Evolutionary conservation across 1,140 invertebrate species (phyloP), one percentile per base, ranked within the genome.

Genomic region (Euwallacea similis): DNA sequence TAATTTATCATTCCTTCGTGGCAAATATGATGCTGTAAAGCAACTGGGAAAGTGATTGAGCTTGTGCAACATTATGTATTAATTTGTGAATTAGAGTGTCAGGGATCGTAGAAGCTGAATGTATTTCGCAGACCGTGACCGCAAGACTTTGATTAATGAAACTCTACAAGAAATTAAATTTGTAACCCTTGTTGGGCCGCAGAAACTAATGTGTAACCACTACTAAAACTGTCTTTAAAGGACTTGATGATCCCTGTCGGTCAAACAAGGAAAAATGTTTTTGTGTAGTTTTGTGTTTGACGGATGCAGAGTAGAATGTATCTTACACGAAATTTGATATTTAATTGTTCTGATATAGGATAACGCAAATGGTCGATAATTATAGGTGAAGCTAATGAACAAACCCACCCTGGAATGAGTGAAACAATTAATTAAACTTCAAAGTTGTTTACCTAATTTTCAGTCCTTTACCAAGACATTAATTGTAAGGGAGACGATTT

Each of bases 31-130:
- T 58, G 55, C 13, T 47, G 42, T 66, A 66, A 58, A 66, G 65
- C 65, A 58, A 66, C 53, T 58, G 55, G 54, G 53, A 54, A 66
- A 66, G 7, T 66, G 65, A 66, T 66, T 66, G 65, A 66, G 65
- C 65, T 58, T 16, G 54, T 58, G 54, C 50, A 66, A 46, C 41
- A 66, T 66, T 58, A 66, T 66, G 65, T 66, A 66, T 66, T 66
- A 66, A 66, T 66, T 66, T 66, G 65, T 66, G 65, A 66, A 66
- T 66, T 66, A 66, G 65, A 66, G 65, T 56, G 65, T 58, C 65
- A 66, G 11, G 65, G 65, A 66, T 66, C 54, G 65, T 54, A 66
- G 54, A 58, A 13, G 53, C 55, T 66, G 65, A 66, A 66, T 58
- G 53, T 66, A 66, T 43, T 33, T 21, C 54, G 11, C 56, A 66